Conservation (phyloP, 2,113 vertebrate species). For the Daboia siamensis region DNA sequence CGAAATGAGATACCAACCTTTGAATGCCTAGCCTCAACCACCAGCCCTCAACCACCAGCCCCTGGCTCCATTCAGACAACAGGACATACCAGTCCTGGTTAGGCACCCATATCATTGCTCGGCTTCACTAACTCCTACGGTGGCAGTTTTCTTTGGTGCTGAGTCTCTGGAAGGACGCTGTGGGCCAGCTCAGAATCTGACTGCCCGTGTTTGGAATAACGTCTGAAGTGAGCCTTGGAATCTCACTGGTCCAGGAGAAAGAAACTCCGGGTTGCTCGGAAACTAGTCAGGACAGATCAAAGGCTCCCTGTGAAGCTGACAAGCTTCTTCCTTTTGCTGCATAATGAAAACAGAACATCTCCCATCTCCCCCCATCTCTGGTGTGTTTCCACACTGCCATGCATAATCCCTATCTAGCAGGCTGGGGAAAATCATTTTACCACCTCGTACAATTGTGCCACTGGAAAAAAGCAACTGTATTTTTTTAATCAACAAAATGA, state of each 20-base stretch:
- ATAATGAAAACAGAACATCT: neutral
- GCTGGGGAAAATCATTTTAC: constrained; percentile 44
- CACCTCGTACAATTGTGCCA: constrained; percentile 44
- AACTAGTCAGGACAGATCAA: neutral
- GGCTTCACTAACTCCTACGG: neutral
- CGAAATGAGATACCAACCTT: neutral
- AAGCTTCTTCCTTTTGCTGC: neutral
- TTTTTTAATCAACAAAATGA: constrained; percentile 69
- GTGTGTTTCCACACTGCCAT: neutral
- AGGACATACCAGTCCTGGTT: neutral
- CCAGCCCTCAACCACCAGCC: neutral
- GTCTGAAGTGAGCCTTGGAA: neutral
- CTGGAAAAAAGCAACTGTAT: constrained; percentile 59
- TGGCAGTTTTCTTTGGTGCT: neutral
- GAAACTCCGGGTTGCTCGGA: neutral
- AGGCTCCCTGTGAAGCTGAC: too few relatives aligned
- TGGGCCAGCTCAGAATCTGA: neutral
- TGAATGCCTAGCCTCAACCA: neutral
- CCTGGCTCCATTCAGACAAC: fast-evolving
- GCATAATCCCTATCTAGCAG: constrained; percentile 25
- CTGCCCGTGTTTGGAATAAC: neutral
- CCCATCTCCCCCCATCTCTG: neutral
- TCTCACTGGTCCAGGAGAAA: neutral
- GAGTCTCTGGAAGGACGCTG: neutral
- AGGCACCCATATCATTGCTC: neutral